Conservation (phyloP, 2,113 vertebrate species). For the Piaya cayana region DNA sequence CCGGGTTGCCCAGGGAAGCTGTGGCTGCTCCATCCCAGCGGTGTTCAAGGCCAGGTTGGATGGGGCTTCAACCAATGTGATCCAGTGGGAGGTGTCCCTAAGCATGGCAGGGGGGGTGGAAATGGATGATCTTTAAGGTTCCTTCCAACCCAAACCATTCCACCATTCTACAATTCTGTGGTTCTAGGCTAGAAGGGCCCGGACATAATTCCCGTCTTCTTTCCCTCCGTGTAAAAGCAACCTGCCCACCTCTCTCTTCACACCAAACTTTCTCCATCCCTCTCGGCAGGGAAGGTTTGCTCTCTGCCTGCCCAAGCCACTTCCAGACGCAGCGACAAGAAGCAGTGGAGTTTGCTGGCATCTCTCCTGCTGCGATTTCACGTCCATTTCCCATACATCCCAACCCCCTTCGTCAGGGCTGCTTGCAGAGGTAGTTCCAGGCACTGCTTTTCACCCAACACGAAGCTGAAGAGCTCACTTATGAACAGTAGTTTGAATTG, state of each 20-base stretch:
- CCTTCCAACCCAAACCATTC: too few relatives aligned
- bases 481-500: not conserved
- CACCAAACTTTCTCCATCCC: not conserved
- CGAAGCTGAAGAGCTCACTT: not conserved
- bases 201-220: not conserved
- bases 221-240: not conserved
- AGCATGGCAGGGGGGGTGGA: too few relatives aligned
- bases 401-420: not conserved
- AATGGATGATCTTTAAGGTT: too few relatives aligned
- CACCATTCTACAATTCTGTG: too few relatives aligned
- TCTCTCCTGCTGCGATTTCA: not conserved
- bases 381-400: not conserved
- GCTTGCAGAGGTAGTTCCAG: not conserved
- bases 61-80: too few relatives aligned
- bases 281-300: not conserved
- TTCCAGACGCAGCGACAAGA: too few relatives aligned
- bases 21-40: too few relatives aligned
- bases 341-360: not conserved
- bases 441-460: not conserved
- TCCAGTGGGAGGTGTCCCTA: too few relatives aligned
- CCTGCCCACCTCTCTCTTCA: not conserved
- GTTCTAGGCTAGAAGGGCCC: too few relatives aligned
- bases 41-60: too few relatives aligned
- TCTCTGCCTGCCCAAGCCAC: rapidly evolving
- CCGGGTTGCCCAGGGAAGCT: too few relatives aligned